Conservation (phyloP, 2,113 vertebrate genomes). For the Tapirus terrestris region DNA sequence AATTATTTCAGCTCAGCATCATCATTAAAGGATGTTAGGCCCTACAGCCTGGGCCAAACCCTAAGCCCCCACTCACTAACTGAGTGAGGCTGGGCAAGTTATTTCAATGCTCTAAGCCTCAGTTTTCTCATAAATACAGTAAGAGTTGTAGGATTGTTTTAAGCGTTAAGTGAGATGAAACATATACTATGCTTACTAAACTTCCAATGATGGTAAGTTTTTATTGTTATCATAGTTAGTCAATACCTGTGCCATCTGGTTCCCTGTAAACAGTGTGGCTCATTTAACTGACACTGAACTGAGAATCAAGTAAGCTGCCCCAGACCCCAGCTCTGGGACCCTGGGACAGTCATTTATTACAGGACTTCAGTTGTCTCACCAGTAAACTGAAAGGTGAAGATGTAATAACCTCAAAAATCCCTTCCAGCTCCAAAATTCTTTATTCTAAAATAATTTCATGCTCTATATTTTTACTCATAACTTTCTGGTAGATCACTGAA, state of each 20-base stretch:
- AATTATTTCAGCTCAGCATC: neutral
- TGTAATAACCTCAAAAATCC: neutral
- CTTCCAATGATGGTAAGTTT: neutral
- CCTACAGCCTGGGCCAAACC: neutral
- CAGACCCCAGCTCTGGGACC: neutral
- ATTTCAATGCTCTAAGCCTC: neutral
- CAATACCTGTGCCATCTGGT: neutral
- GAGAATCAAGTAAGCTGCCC: neutral
- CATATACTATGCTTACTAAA: neutral
- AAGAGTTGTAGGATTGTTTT: neutral
- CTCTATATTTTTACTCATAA: neutral
- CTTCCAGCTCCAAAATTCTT: neutral
- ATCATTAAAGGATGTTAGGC: neutral
- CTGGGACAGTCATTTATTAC: neutral
- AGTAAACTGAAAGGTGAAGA: neutral
- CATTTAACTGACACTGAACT: neutral
- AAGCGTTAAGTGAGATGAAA: neutral
- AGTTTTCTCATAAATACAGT: neutral
- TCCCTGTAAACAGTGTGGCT: neutral
- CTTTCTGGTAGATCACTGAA: neutral
- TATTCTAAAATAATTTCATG: slow-evolving; percentile 10
- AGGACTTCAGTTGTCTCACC: neutral
- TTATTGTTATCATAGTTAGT: neutral
- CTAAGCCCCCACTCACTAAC: neutral
- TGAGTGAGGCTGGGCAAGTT: neutral